Conservation (phyloP, 2,113 vertebrate species). For the Hiodon tergisus region DNA sequence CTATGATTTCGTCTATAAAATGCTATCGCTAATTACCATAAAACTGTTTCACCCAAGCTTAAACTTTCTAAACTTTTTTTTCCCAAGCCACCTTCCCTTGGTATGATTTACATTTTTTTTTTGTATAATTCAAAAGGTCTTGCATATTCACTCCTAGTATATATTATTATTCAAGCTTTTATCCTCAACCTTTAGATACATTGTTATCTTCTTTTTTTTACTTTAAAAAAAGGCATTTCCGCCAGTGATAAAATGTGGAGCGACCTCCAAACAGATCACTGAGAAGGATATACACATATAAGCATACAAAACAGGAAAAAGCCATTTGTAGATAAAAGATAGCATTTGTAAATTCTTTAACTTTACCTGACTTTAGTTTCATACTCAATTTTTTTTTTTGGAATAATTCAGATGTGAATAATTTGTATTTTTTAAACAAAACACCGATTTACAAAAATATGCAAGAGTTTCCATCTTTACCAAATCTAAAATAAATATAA, state of each 20-base stretch:
- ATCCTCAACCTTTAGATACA: background rate
- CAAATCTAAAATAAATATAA: too few species aligned
- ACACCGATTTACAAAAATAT: too few species aligned
- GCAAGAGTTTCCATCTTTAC: too few species aligned
- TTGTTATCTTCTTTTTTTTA: background rate
- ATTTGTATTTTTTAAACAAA: background rate
- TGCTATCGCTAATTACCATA: too few species aligned
- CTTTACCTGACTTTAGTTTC: background rate
- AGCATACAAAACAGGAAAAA: conserved; percentile 11
- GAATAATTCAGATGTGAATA: background rate
- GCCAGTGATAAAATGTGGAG: conserved; percentile 39
- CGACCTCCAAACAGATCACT: background rate
- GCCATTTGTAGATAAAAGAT: conserved; percentile 9
- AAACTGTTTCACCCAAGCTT: too few species aligned
- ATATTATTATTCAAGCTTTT: background rate
- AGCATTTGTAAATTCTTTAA: background rate
- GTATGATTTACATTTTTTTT: too few species aligned
- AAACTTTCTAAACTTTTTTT: too few species aligned
- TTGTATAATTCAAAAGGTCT: background rate
- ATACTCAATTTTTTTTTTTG: background rate
- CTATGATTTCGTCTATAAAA: too few species aligned
- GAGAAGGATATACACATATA: background rate
- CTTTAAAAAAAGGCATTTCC: conserved; percentile 10
- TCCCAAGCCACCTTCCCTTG: too few species aligned
- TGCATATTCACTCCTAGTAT: background rate